Evolutionary conservation across 2,797 vertebrate genomes (phyloP).

Genomic region (Sebastes elongatus): DNA sequence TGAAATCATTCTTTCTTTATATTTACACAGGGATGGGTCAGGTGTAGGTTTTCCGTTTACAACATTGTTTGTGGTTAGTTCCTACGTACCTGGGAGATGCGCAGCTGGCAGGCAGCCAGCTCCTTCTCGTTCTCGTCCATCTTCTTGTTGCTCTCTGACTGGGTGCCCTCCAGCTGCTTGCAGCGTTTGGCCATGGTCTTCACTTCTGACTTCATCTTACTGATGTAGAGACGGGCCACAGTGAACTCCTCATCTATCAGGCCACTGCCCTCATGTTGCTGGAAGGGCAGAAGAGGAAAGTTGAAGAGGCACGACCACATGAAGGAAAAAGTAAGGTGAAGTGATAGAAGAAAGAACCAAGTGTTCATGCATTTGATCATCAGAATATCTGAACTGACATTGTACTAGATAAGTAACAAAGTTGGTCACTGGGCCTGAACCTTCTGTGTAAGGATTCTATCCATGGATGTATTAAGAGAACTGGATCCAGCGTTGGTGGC

Average conservation of each 20-base stretch:
- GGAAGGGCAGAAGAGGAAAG: not conserved
- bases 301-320: not conserved
- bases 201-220: conserved; percentile 98
- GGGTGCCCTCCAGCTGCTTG: conserved; percentile 93
- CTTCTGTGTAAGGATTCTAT: too few species aligned
- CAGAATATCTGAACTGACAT: not conserved
- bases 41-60: not conserved
- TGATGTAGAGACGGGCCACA: conserved; percentile 95
- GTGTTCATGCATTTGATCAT: not conserved
- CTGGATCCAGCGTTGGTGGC: too few species aligned
- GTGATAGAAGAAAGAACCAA: not conserved
- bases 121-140: conserved; percentile 98
- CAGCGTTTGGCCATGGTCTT: conserved; percentile 97
- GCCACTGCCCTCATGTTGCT: conserved; percentile 95
- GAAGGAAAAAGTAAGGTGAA: not conserved
- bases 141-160: conserved; percentile 95
- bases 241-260: conserved; percentile 99
- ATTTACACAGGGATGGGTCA: not conserved
- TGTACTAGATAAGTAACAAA: not conserved
- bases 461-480: too few species aligned
- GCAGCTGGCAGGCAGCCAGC: conserved; percentile 93
- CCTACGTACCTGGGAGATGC: conserved; percentile 89
- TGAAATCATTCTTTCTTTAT: not conserved
- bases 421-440: not conserved
- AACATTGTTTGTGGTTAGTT: rapidly evolving